A percentile compares a stretch with the other conserved stretches of the same genome.
Conservation (phyloP, 2,797 vertebrate genomes). For the Parambassis ranga region DNA sequence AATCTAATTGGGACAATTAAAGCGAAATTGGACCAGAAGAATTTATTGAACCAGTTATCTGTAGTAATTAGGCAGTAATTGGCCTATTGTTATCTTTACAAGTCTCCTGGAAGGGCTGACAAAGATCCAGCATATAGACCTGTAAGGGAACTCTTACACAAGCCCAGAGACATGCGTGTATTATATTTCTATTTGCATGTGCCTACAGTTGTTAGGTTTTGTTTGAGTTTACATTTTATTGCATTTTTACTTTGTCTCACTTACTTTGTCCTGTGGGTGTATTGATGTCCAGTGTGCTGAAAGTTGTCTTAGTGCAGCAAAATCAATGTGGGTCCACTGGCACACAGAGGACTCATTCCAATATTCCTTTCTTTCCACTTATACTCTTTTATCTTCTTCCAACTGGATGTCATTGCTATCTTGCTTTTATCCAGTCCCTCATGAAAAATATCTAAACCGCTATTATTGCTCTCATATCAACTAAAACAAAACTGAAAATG, state of each 20-base stretch:
- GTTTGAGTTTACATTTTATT: not conserved
- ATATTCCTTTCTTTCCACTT: constrained; percentile 2
- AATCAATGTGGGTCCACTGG: constrained; percentile 12
- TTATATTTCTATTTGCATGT: not conserved
- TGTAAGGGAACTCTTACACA: constrained; percentile 31
- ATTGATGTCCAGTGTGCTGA: constrained; percentile 6
- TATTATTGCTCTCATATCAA: constrained; percentile 2
- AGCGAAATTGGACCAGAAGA: constrained; percentile 70
- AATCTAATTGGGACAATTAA: constrained; percentile 78
- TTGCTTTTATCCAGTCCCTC: not conserved
- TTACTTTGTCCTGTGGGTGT: constrained; percentile 1
- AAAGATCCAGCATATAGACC: constrained; percentile 34
- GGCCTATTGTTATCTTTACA: constrained; percentile 67
- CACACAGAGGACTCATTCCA: constrained; percentile 2
- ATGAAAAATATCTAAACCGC: not conserved
- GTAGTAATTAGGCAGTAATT: constrained; percentile 72
- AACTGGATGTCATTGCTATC: constrained; percentile 1
- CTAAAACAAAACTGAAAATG: not conserved
- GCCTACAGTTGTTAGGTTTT: not conserved
- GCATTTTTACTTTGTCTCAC: not conserved
- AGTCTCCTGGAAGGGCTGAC: constrained; percentile 56
- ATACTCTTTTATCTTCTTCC: constrained; percentile 3
- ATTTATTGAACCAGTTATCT: constrained; percentile 76
- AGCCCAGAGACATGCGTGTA: not conserved
- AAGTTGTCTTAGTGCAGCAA: constrained; percentile 4